Evolutionary conservation across 2,113 vertebrate species (phyloP), one percentile per base, ranked within the genome.

Genomic region (Xenopus laevis): DNA sequence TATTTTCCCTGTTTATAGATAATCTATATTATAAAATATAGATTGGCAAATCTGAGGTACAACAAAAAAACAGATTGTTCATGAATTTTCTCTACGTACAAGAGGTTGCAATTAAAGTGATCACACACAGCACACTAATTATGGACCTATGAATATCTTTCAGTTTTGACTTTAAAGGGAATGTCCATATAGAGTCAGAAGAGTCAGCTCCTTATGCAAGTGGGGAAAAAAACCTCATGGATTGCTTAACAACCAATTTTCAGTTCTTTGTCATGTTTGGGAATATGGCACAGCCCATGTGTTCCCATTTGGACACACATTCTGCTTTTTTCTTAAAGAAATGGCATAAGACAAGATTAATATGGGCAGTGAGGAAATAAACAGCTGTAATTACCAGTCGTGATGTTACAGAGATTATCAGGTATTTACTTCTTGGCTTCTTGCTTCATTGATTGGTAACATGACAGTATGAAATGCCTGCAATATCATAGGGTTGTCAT

Each of bases 231-330:
- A 77, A 70, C 59, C 74, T 77, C 66, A 77, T 77, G 74, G 33
- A 77, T 77, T 77, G 74, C 74, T 77, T 70, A 67, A 67, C 74
- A 77, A 77, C 74, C 4, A 10, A 30, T 64, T 64, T 68, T 23
- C 68, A 62, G 67, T 64, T 70, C 74, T 64, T 77, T 75, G 57
- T 75, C 63, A 55, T 75, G 73, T 75, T 75, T 77, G 67, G 74
- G 74, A 77, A 77, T 67, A 77, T 20, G 63, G 74, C 27, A 70
- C 33, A 77, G 74, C 59, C 74, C 74, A 77, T 77, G 74, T 77
- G 74, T 76, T 76, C 73, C 62, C 73, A 76, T 65, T 70, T 77
- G 74, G 74, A 77, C 74, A 70, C 59, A 70, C 59, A 77, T 63
- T 70, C 58, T 77, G 74, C 57, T 77, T 70, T 65, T 77, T 55